Conservation (phyloP, 2,797 vertebrate genomes). For the Acipenser transmontanus region DNA sequence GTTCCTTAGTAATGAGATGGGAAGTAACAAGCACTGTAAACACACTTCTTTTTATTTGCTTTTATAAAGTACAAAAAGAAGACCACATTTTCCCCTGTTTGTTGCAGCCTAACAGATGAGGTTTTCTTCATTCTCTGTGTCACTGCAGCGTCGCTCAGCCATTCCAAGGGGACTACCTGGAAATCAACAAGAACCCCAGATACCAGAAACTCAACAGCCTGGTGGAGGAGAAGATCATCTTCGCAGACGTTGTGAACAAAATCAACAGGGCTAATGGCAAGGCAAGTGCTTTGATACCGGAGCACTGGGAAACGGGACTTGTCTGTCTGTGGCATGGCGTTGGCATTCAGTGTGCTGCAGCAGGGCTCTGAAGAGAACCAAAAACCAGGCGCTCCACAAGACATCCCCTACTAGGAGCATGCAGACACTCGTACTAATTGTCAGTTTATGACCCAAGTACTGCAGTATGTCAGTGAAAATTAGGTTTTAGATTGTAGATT, state of each 20-base stretch:
- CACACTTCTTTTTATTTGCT: not conserved
- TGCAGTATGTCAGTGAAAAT: too few relatives aligned
- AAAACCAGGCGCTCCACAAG: too few relatives aligned
- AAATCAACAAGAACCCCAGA: constrained; percentile 91
- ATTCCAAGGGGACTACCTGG: constrained; percentile 93
- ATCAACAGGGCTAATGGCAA: constrained; percentile 96
- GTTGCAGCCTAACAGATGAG: not conserved
- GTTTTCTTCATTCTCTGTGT: constrained; percentile 1
- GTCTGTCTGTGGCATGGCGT: constrained; percentile 17
- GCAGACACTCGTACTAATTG: too few relatives aligned
- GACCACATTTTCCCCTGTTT: too few relatives aligned
- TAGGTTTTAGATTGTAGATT: too few relatives aligned
- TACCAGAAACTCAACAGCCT: constrained; percentile 88
- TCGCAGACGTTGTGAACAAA: constrained; percentile 93
- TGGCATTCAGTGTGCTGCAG: constrained; percentile 15
- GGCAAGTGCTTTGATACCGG: constrained; percentile 50
- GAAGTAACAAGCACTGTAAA: not conserved
- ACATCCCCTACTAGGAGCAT: too few relatives aligned
- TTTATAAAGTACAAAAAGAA: too few relatives aligned
- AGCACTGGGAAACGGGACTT: not conserved
- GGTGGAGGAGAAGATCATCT: constrained; percentile 87
- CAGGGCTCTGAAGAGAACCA: too few relatives aligned
- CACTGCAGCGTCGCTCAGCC: constrained; percentile 79
- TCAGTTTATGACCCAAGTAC: too few relatives aligned
- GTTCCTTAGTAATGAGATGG: not conserved